Conservation (phyloP, 2,113 vertebrate species). For the Paradisaea rubra region DNA sequence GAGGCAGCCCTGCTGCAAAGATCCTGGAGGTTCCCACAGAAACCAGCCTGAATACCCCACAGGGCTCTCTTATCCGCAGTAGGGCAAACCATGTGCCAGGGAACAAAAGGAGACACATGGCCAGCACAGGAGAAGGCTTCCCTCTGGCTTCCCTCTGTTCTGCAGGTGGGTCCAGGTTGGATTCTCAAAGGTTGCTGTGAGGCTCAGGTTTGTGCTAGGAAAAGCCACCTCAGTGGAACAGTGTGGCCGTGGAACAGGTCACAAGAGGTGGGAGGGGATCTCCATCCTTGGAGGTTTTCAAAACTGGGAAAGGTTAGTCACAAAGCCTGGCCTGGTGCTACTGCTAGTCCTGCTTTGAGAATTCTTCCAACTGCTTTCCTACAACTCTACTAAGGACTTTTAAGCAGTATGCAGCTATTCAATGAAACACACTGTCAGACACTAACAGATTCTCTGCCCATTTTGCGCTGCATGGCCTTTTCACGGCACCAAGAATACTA, state of each 20-base stretch:
- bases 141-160: neutral
- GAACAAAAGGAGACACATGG: neutral
- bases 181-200: neutral
- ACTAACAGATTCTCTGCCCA: no score
- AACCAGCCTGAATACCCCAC: neutral
- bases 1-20: neutral
- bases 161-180: neutral
- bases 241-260: neutral
- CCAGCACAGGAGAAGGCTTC: neutral
- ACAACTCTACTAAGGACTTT: neutral
- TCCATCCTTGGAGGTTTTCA: neutral
- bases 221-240: neutral
- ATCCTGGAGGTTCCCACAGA: neutral
- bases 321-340: neutral
- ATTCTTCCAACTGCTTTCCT: neutral
- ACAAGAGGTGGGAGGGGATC: neutral
- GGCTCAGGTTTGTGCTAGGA: neutral
- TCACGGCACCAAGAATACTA: neutral
- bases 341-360: neutral
- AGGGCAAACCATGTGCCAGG: neutral
- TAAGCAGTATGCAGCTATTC: neutral
- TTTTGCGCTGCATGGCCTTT: neutral
- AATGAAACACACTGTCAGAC: neutral
- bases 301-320: neutral
- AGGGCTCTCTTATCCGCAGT: fast-evolving